Percentiles rank a stretch among this genome's conserved stretches.
Conservation (phyloP, 23 tunicate genomes). For the Halocynthia aurantium region DNA sequence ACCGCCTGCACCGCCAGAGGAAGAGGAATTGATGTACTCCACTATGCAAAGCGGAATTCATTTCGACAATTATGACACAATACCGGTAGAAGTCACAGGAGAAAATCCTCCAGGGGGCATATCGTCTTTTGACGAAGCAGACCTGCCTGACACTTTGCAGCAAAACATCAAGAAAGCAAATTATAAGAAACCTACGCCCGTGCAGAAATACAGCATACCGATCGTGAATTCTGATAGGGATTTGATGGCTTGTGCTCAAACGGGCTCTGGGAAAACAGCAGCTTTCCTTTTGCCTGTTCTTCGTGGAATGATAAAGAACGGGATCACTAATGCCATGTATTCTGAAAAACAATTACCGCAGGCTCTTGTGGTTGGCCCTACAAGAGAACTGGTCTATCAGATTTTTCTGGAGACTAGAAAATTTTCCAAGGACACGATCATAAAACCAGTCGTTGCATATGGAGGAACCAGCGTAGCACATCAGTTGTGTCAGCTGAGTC, state of each 20-base stretch:
- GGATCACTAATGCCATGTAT: slow-evolving; percentile 33
- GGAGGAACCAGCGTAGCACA: slow-evolving; percentile 69
- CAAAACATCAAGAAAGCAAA: slow-evolving; percentile 40
- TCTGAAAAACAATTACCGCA: slow-evolving; percentile 55
- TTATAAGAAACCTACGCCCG: slow-evolving; percentile 74
- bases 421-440: slow-evolving; percentile 43
- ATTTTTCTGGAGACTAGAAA: slow-evolving; percentile 70
- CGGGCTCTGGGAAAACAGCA: slow-evolving; percentile 97
- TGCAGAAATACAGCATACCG: slow-evolving; percentile 82
- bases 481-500: slow-evolving; percentile 34
- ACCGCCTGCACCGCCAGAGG: slow-evolving; percentile 84
- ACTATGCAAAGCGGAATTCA: slow-evolving; percentile 64
- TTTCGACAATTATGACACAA: slow-evolving; percentile 75
- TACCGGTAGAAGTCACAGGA: slow-evolving; percentile 86
- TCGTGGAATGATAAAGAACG: slow-evolving; percentile 33
- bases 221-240: slow-evolving; percentile 47
- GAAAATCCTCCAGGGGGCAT: slow-evolving; percentile 59
- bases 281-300: slow-evolving; percentile 82
- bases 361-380: slow-evolving; percentile 83
- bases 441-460: slow-evolving; percentile 68
- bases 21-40: slow-evolving; percentile 54
- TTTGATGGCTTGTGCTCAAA: slow-evolving; percentile 97
- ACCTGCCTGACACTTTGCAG: slow-evolving; percentile 49
- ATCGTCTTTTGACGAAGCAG: slow-evolving; percentile 51
- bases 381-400: slow-evolving; percentile 79